Base-by-base conservation (phyloP, 2,113 vertebrate species). In the Misgurnus anguillicaudatus region DNA sequence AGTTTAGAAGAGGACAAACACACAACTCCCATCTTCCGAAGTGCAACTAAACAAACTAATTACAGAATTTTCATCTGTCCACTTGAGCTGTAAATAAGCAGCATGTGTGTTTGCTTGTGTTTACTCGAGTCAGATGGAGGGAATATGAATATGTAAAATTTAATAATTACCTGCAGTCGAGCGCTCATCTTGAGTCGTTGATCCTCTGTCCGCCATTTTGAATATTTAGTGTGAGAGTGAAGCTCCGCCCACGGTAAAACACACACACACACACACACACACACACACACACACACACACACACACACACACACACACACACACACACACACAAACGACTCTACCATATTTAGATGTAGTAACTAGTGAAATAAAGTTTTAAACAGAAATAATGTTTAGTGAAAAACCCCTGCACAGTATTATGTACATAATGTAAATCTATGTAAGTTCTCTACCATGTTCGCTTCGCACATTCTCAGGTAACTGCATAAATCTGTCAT, bases 91-190 rank as follows among this genome's bases (percentile, higher is more conserved):
- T 11, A 14, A 2, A 58, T n/a, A 2, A 3, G 6, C 53, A 6
- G 31, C 3, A 17, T 83, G 87, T 84, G 68, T 41, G 19, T 42
- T 64, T 36, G 55, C 61, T n/a, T 36, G 10, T 60, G 41, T 61
- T 73, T 21, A 73, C 57, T 68, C 41, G 80, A 84, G 90, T 89
- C 55, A 73, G 71, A 74, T 53, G 74, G 55, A 77, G 67, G 48
- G 31, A 93, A 92, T 93, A 94, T 94, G 94, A 94, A 94, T 94
- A 94, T 94, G 94, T 94, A 94, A 94, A 94, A 93, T 90, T 90
- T 93, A 93, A 93, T 94, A 91, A 94, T 94, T 94, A 94, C 94
- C 93, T 94, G 93, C 90, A 93, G 90, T 92, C 89, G 91, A 90
- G 93, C 92, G 92, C 92, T 93, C 93, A 94, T 94, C 92, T 94